Conservation (phyloP, 2,888 invertebrate species). For the Bruchidius siliquastri region DNA sequence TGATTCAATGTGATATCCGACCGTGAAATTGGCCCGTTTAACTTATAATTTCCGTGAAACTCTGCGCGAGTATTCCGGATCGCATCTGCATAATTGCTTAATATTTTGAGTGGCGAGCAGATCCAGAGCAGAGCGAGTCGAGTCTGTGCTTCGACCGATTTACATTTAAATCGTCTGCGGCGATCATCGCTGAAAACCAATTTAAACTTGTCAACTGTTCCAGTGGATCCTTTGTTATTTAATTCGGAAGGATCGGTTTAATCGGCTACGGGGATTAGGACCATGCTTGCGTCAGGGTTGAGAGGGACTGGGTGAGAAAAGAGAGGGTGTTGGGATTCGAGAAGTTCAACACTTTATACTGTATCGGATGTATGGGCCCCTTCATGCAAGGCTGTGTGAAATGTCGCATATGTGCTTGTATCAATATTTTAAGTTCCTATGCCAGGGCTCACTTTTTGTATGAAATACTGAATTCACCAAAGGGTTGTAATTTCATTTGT, state of each 20-base stretch:
- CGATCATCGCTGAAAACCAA: constrained; percentile 47
- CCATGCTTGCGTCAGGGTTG: constrained; percentile 9
- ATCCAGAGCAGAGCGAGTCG: background rate
- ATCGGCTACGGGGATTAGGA: constrained; percentile 33
- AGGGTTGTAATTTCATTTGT: no score
- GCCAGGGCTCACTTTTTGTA: no score
- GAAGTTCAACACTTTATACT: background rate
- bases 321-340: background rate
- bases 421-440: background rate
- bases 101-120: constrained; percentile 46
- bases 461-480: no score
- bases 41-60: constrained; percentile 11
- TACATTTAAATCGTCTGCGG: constrained; percentile 45
- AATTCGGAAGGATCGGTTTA: constrained; percentile 43
- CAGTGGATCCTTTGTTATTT: constrained; percentile 48
- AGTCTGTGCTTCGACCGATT: constrained; percentile 35
- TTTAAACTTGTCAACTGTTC: constrained; percentile 50
- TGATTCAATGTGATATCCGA: constrained; percentile 17
- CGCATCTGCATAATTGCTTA: constrained; percentile 40
- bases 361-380: background rate
- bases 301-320: background rate
- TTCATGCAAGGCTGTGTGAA: background rate
- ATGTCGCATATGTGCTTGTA: background rate
- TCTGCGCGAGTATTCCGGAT: background rate
- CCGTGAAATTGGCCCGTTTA: constrained; percentile 12